These are phyloP conservation scores for Solen grandis DNA, from an alignment of 1,140 invertebrate species.

Conservation along the genomic window DNA sequence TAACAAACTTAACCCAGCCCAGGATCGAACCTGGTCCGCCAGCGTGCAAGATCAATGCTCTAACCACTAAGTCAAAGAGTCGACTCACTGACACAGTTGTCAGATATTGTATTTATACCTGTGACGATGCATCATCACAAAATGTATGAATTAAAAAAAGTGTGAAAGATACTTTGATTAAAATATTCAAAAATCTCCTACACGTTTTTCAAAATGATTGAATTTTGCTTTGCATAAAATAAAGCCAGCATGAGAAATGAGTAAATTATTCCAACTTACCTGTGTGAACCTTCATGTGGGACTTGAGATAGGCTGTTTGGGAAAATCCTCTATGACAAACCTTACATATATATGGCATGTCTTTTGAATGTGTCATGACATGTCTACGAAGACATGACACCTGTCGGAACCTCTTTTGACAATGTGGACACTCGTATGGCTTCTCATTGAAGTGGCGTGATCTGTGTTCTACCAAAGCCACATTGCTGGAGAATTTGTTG, in stretches of 20 bases:
- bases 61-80: no score
- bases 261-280: slow-evolving; percentile 57
- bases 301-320: slow-evolving; percentile 75
- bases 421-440: slow-evolving; percentile 71
- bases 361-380: slow-evolving; percentile 72
- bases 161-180: no score
- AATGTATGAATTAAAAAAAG: no score
- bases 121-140: no score
- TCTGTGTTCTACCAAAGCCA: slow-evolving; percentile 75
- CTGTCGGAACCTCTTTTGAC: slow-evolving; percentile 74
- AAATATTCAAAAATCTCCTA: no score
- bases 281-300: slow-evolving; percentile 78
- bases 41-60: no score
- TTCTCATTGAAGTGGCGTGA: slow-evolving; percentile 70
- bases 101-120: no score
- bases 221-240: no score
- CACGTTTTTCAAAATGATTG: no score
- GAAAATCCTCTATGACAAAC: slow-evolving; percentile 72
- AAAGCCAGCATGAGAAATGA: neutral
- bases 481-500: slow-evolving; percentile 75
- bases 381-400: slow-evolving; percentile 74
- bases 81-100: no score
- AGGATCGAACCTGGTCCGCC: no score
- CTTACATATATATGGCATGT: slow-evolving; percentile 70
- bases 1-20: no score